Percentiles rank a stretch among this genome's conserved stretches.
phyloP scores from a whole-genome alignment of 1,140 invertebrate genomes.

The Oedothorax gibbosus region DNA sequence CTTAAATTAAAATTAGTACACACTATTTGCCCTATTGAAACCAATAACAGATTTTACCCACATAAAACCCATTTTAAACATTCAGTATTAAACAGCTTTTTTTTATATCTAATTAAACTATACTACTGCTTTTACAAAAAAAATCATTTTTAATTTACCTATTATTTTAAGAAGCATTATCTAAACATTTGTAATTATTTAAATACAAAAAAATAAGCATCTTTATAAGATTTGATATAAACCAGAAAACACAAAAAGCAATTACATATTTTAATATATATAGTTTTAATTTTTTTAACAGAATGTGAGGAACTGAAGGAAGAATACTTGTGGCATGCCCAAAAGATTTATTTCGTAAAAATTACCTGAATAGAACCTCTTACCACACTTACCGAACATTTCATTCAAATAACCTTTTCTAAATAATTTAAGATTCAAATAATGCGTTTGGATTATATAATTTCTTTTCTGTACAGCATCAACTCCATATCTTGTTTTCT shows the following conservation, averaged over 20 bases:
- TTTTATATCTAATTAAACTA: no score
- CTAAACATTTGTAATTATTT: no score
- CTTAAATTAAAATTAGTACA: not conserved
- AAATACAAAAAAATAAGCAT: not conserved
- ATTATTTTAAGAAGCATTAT: no score
- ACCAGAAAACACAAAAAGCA: conserved; percentile 1
- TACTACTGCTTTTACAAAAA: no score
- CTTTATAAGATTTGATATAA: not conserved
- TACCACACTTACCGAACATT: conserved; percentile 30
- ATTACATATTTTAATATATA: conserved; percentile 21
- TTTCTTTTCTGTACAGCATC: conserved; percentile 47
- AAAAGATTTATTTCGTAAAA: not conserved
- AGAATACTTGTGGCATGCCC: conserved; percentile 40
- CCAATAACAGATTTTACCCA: not conserved
- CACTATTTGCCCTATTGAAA: not conserved
- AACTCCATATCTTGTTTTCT: conserved; percentile 32
- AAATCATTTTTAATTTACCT: no score
- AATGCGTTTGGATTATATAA: not conserved
- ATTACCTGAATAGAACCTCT: conserved; percentile 15
- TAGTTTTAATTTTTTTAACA: conserved; percentile 5
- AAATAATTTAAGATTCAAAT: conserved; percentile 28
- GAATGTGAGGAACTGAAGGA: conserved; percentile 47
- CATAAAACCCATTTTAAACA: no score
- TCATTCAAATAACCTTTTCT: conserved; percentile 3
- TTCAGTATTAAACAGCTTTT: no score